These are phyloP conservation scores for Platyscapa corneri DNA, from an alignment of 1,140 invertebrate genomes.

Conservation along the genomic window DNA sequence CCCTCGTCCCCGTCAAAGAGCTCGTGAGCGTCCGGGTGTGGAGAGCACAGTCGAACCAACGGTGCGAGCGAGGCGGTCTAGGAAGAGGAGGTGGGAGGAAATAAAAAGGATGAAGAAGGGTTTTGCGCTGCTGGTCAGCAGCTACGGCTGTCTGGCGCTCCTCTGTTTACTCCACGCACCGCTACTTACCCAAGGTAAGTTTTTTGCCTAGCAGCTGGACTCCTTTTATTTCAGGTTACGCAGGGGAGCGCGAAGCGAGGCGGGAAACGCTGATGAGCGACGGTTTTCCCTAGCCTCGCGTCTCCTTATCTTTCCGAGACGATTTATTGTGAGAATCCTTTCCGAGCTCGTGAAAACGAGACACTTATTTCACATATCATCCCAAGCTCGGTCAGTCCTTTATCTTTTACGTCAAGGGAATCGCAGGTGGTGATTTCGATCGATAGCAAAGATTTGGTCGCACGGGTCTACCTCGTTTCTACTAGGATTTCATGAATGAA, in stretches of 20 bases:
- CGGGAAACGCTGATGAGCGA: neutral
- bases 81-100: neutral
- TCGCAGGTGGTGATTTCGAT: no score
- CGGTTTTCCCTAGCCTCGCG: neutral
- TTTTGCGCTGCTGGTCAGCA: slow-evolving; percentile 55
- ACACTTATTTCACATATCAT: no score
- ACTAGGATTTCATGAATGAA: neutral
- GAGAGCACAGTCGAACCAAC: neutral
- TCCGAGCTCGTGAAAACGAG: no score
- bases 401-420: neutral
- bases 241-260: no score
- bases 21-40: neutral
- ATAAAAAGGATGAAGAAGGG: slow-evolving; percentile 55
- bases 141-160: slow-evolving; percentile 59
- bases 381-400: no score
- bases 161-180: slow-evolving; percentile 60
- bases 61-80: neutral
- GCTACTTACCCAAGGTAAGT: slow-evolving; percentile 60
- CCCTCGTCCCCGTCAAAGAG: neutral
- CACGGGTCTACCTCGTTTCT: neutral
- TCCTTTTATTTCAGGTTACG: neutral
- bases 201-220: neutral
- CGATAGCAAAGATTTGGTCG: no score
- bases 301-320: neutral
- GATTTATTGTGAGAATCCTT: neutral